phyloP scores from a whole-genome alignment of 2,113 vertebrate genomes.

The Bufo bufo region DNA sequence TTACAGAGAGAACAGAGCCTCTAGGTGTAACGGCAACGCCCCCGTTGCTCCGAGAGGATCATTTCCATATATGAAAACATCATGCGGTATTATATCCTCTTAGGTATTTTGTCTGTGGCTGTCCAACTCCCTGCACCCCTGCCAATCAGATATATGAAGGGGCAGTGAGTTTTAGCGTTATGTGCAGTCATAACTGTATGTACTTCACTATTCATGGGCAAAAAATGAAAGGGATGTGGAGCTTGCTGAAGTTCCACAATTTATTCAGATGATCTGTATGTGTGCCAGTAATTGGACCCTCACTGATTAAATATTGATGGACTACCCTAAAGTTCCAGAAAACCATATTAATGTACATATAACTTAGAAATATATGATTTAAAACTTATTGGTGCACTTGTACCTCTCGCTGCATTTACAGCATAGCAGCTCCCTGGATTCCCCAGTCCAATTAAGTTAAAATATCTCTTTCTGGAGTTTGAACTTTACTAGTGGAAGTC shows the following conservation, averaged over 20 bases:
- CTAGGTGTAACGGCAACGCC: no score
- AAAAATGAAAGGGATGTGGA: not conserved
- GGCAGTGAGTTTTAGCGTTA: no score
- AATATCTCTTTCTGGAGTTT: constrained; percentile 17
- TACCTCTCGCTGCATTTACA: not conserved
- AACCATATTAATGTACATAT: no score
- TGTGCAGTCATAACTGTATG: not conserved
- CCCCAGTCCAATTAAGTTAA: not conserved
- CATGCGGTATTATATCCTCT: no score
- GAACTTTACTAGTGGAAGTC: not conserved
- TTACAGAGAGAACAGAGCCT: no score
- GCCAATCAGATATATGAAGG: no score
- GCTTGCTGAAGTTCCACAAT: no score
- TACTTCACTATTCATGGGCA: not conserved
- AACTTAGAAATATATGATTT: no score
- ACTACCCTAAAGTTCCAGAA: not conserved
- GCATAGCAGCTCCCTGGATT: not conserved
- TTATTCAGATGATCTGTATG: not conserved
- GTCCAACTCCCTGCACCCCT: no score
- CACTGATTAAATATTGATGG: not conserved
- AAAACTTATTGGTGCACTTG: not conserved
- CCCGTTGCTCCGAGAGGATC: no score
- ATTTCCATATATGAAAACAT: no score
- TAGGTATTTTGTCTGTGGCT: no score
- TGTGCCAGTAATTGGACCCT: not conserved